Evolutionary conservation across 2,888 invertebrate genomes (phyloP).

Genomic region (Barypeithes pellucidus): DNA sequence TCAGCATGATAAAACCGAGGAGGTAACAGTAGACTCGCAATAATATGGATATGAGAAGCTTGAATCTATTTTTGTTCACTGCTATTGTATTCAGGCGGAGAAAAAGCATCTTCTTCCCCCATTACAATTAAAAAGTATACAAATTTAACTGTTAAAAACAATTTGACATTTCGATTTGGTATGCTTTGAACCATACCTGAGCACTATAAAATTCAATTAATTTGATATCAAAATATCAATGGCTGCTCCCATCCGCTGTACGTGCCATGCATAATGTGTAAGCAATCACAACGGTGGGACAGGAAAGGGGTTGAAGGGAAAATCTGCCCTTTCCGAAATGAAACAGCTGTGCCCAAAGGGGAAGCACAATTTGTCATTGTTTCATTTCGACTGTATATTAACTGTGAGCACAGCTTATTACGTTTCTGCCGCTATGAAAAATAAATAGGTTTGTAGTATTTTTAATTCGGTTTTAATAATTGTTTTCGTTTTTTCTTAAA

Average conservation of each 20-base stretch:
- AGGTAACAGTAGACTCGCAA: too few relatives aligned
- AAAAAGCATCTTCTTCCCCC: too few relatives aligned
- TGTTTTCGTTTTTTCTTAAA: neutral
- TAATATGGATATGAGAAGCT: too few relatives aligned
- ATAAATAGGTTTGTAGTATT: constrained; percentile 7
- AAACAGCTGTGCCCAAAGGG: constrained; percentile 68
- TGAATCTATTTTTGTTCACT: too few relatives aligned
- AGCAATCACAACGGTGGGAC: constrained; percentile 67
- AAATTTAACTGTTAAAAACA: constrained; percentile 47
- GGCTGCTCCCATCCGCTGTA: constrained; percentile 59
- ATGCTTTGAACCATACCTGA: constrained; percentile 51
- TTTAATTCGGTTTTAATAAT: constrained; percentile 2
- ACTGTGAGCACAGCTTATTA: constrained; percentile 40
- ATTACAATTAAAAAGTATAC: constrained; percentile 22
- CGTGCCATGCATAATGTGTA: constrained; percentile 72
- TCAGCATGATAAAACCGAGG: too few relatives aligned
- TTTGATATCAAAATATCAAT: constrained; percentile 60
- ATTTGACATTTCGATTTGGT: constrained; percentile 48
- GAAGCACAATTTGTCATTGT: constrained; percentile 66
- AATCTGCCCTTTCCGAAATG: constrained; percentile 63
- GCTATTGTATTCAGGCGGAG: too few relatives aligned
- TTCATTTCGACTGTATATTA: constrained; percentile 55
- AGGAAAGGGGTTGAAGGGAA: constrained; percentile 60
- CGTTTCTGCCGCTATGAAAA: constrained; percentile 24
- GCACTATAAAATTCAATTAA: constrained; percentile 58